These are phyloP conservation scores for Xenopus petersii DNA, from an alignment of 2,797 vertebrate genomes.

Conservation along the genomic window DNA sequence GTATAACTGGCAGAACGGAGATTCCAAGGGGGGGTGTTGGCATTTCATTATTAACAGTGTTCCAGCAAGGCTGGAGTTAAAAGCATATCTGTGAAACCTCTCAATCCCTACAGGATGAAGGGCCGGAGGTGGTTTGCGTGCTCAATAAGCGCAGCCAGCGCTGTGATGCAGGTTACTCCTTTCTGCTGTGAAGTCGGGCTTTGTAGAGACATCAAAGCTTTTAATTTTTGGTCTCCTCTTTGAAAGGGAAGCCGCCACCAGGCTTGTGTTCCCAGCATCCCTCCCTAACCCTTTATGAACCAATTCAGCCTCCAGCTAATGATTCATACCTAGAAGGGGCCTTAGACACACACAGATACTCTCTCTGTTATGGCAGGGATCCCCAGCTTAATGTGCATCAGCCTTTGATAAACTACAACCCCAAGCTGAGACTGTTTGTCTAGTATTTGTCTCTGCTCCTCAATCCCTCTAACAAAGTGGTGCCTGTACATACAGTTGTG, in stretches of 20 bases:
- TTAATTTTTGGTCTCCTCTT: conserved; percentile 38
- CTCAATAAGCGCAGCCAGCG: conserved; percentile 38
- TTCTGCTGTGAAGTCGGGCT: conserved; percentile 42
- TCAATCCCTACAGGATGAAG: conserved; percentile 30
- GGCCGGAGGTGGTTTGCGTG: conserved; percentile 38
- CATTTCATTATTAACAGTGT: neutral
- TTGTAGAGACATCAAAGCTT: conserved; percentile 48
- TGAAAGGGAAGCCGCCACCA: conserved; percentile 40
- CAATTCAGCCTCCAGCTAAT: neutral
- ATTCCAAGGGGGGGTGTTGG: too few relatives aligned
- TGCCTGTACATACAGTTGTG: too few relatives aligned
- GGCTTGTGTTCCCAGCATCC: conserved; percentile 33
- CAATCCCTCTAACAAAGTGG: too few relatives aligned
- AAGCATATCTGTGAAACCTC: conserved; percentile 9
- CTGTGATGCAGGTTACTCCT: conserved; percentile 37
- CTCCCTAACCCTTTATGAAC: conserved; percentile 35
- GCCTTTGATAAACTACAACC: too few relatives aligned
- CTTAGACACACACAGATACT: too few relatives aligned
- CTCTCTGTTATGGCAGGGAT: too few relatives aligned
- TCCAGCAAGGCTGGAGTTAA: conserved; percentile 32
- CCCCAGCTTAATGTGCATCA: too few relatives aligned
- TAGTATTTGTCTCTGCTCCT: too few relatives aligned
- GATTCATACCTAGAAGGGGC: too few relatives aligned
- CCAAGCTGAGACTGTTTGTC: too few relatives aligned
- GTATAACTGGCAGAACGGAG: too few relatives aligned